Conservation (phyloP, 2,113 vertebrate genomes). For the Nyctereutes procyonoides region DNA sequence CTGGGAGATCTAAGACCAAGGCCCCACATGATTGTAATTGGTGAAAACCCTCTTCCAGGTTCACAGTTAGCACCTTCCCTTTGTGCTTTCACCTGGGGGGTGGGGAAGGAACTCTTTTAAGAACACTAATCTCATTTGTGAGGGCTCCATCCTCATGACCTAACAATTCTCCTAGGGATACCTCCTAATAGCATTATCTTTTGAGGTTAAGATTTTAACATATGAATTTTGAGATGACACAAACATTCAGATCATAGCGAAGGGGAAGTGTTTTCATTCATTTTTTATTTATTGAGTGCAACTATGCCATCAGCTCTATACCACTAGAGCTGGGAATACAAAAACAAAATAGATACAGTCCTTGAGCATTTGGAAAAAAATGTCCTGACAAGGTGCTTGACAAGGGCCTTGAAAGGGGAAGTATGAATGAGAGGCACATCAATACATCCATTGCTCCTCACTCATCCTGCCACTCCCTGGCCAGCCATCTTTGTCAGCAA, state of each 20-base stretch:
- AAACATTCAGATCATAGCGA: not conserved
- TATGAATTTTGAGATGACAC: not conserved
- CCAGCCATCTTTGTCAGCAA: not conserved
- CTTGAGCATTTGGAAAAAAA: not conserved
- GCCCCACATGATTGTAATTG: not conserved
- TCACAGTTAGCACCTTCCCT: not conserved
- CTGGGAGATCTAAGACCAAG: not conserved
- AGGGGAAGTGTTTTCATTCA: not conserved
- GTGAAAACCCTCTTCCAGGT: not conserved
- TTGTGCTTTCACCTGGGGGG: not conserved
- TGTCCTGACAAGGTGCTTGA: not conserved
- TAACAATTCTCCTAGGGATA: not conserved
- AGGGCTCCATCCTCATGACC: not conserved
- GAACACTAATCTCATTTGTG: not conserved
- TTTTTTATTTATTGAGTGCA: not conserved
- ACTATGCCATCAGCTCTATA: not conserved
- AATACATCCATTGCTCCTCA: not conserved
- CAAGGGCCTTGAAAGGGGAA: not conserved
- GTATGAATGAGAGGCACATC: not conserved
- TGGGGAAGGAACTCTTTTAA: not conserved
- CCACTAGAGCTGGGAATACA: not conserved
- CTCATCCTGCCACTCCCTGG: not conserved
- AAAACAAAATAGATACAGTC: not conserved
- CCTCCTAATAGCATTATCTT: not conserved
- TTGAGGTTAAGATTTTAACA: not conserved